Percentiles rank a stretch among this genome's conserved stretches.
Conservation (phyloP, 2,797 vertebrate species). For the Sibirionetta formosa region DNA sequence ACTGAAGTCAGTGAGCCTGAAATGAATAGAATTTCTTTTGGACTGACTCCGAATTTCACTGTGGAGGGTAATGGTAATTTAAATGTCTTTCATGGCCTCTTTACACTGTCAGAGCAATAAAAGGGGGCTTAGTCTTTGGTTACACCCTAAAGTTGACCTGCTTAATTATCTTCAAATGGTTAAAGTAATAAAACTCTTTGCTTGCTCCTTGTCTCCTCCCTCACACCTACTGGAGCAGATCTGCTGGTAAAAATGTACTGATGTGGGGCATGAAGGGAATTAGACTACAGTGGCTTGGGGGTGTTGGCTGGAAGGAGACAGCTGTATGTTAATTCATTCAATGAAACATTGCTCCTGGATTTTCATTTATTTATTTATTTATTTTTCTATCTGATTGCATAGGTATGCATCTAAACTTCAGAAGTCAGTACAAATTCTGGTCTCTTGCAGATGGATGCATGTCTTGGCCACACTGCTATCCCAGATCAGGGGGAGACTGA, state of each 20-base stretch:
- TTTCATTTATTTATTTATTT: not conserved
- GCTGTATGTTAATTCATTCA: constrained; percentile 16
- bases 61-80: constrained; percentile 25
- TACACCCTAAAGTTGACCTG: constrained; percentile 8
- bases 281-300: constrained; percentile 18
- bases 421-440: constrained; percentile 3
- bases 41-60: constrained; percentile 13
- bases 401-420: constrained; percentile 36
- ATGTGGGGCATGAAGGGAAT: constrained; percentile 40
- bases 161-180: constrained; percentile 47
- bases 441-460: not conserved
- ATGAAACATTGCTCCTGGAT: not conserved
- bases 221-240: not conserved
- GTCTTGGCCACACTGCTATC: not conserved
- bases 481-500: not conserved
- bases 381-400: not conserved
- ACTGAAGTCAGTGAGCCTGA: constrained; percentile 13
- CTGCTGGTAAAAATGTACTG: constrained; percentile 5
- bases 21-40: constrained; percentile 27
- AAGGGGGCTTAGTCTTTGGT: constrained; percentile 44
- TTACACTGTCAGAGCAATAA: constrained; percentile 46
- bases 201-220: not conserved
- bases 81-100: constrained; percentile 44
- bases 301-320: constrained; percentile 33
- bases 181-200: constrained; percentile 42